Conservation (phyloP, 2,113 vertebrate genomes). For the Zonotrichia leucophrys region DNA sequence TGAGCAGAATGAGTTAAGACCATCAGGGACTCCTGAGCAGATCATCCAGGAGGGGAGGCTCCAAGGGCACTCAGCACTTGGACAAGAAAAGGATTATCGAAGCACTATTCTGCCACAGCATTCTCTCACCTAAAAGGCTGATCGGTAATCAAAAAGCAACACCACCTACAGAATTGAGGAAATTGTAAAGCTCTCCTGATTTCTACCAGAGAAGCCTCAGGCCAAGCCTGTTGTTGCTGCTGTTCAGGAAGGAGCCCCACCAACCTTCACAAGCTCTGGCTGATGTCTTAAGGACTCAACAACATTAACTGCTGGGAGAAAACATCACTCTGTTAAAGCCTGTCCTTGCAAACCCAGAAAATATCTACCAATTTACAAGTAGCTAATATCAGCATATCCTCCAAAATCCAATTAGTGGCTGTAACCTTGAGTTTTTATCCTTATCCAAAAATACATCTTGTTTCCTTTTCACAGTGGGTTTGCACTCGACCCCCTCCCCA, state of each 20-base stretch:
- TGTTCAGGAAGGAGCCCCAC: not conserved
- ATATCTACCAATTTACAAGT: not conserved
- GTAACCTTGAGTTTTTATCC: slow-evolving; percentile 34
- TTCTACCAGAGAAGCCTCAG: not conserved
- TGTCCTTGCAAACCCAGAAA: not conserved
- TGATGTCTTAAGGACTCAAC: not conserved
- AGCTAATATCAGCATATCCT: slow-evolving; percentile 38
- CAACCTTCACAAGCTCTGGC: not conserved
- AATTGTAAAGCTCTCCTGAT: not conserved
- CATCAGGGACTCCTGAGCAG: not conserved
- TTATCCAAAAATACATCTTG: slow-evolving; percentile 6
- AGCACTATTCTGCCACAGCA: not conserved
- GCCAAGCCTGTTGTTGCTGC: not conserved
- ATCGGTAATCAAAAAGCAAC: not conserved
- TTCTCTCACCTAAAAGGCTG: slow-evolving; percentile 7
- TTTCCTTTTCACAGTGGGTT: not conserved
- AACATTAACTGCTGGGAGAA: not conserved
- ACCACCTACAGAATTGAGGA: not conserved
- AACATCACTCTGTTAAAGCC: not conserved
- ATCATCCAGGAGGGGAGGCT: not conserved
- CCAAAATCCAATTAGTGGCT: slow-evolving; percentile 50
- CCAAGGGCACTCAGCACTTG: not conserved
- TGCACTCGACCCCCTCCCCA: not conserved
- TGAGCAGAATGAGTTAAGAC: slow-evolving; percentile 41
- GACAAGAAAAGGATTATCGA: not conserved